Conservation (phyloP, 2,113 vertebrate species). For the Chrysemys picta region DNA sequence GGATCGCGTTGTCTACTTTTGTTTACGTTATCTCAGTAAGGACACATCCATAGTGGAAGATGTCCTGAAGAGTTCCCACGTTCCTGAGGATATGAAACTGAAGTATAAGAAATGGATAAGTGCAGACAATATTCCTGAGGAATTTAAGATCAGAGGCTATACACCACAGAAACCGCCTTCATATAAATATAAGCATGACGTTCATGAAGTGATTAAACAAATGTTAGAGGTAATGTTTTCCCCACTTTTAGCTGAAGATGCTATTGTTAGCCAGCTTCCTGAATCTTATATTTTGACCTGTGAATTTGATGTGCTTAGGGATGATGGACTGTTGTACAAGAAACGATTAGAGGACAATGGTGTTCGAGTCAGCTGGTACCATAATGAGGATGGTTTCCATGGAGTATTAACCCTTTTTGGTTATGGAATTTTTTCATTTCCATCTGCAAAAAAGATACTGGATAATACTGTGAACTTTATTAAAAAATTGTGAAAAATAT, state of each 20-base stretch:
- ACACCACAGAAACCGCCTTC: background rate
- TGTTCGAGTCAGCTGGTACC: slow-evolving; percentile 82
- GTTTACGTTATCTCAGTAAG: slow-evolving; percentile 77
- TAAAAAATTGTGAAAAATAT: slow-evolving; percentile 66
- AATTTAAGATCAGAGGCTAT: slow-evolving; percentile 75
- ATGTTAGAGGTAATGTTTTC: slow-evolving; percentile 72
- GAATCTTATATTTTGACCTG: slow-evolving; percentile 85
- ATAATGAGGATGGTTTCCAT: slow-evolving; percentile 83
- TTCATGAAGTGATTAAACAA: slow-evolving; percentile 72
- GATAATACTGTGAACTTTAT: slow-evolving; percentile 77
- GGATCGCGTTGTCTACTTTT: slow-evolving; percentile 71
- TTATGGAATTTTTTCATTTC: slow-evolving; percentile 71
- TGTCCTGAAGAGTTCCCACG: slow-evolving; percentile 74
- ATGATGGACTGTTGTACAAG: slow-evolving; percentile 86
- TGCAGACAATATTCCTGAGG: slow-evolving; percentile 79
- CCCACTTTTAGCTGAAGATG: slow-evolving; percentile 83
- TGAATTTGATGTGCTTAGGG: slow-evolving; percentile 86
- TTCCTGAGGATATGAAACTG: slow-evolving; percentile 78
- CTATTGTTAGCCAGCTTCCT: slow-evolving; percentile 75
- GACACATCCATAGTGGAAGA: slow-evolving; percentile 66
- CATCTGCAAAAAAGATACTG: slow-evolving; percentile 71
- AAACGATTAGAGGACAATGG: slow-evolving; percentile 85
- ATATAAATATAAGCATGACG: slow-evolving; percentile 74
- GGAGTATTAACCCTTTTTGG: slow-evolving; percentile 80
- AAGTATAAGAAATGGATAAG: slow-evolving; percentile 82